A percentile compares a stretch with the other conserved stretches of the same genome.
Evolutionary conservation across 2,888 invertebrate species (phyloP).

Genomic region (Nebria salina): DNA sequence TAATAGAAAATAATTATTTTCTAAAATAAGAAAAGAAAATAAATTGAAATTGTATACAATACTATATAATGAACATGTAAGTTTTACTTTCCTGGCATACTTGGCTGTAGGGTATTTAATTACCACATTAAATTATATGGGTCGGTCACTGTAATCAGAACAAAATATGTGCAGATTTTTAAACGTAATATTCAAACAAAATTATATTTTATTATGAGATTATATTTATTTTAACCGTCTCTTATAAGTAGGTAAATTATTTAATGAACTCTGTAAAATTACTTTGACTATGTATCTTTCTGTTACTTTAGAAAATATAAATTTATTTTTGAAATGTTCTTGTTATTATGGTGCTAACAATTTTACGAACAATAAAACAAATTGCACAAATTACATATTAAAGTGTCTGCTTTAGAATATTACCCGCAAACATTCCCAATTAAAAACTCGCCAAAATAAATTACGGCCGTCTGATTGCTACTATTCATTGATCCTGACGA

Average conservation of each 20-base stretch:
- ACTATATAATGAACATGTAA: constrained; percentile 22
- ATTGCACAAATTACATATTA: no score
- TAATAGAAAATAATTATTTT: constrained; percentile 26
- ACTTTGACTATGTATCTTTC: constrained; percentile 12
- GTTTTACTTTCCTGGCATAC: neutral
- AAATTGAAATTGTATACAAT: constrained; percentile 28
- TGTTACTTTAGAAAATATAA: constrained; percentile 6
- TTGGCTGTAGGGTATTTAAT: constrained; percentile 33
- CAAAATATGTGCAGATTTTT: neutral
- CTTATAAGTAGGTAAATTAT: constrained; percentile 26
- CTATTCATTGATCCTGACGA: no score
- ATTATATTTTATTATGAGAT: constrained; percentile 14
- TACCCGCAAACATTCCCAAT: no score
- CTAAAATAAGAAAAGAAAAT: constrained; percentile 19
- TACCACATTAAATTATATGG: constrained; percentile 25
- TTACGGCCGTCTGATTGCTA: no score
- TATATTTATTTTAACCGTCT: constrained; percentile 15
- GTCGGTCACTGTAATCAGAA: constrained; percentile 12
- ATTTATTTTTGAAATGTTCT: no score
- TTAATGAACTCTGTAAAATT: constrained; percentile 19
- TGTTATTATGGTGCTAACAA: no score
- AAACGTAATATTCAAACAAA: neutral
- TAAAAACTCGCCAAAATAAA: no score
- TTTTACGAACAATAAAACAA: no score
- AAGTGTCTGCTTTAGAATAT: no score